Percentiles rank a stretch among this genome's conserved stretches.
These are phyloP conservation scores for Microdon myrmicae DNA, from an alignment of 2,888 invertebrate genomes.

Conservation along the genomic window DNA sequence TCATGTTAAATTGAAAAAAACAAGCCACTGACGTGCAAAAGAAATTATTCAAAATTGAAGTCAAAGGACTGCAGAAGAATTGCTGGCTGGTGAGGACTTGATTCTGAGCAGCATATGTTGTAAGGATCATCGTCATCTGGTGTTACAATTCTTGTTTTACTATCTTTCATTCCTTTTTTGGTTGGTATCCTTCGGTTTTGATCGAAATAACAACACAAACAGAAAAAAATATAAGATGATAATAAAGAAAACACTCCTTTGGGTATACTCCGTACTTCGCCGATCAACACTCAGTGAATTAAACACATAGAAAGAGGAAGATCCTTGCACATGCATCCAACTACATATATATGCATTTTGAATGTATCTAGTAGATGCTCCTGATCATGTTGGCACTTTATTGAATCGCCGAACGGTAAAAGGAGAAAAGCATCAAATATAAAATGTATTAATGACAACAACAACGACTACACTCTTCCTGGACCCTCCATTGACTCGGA, in stretches of 20 bases:
- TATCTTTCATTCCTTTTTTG: constrained; percentile 15
- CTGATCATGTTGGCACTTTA: constrained; percentile 25
- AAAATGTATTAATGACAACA: no score
- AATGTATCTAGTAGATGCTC: constrained; percentile 20
- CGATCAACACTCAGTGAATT: constrained; percentile 12
- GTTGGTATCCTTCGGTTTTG: constrained; percentile 40
- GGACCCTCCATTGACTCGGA: constrained; percentile 27
- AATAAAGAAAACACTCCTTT: constrained; percentile 23
- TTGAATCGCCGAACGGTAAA: constrained; percentile 39
- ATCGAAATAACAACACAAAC: constrained; percentile 27
- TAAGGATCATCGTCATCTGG: constrained; percentile 47
- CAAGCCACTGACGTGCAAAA: not conserved
- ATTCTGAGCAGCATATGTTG: constrained; percentile 47
- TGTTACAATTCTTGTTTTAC: constrained; percentile 43
- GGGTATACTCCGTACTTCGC: constrained; percentile 18
- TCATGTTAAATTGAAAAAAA: constrained; percentile 6
- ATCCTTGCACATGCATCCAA: constrained; percentile 17
- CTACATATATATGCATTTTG: constrained; percentile 12
- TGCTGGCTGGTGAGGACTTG: constrained; percentile 26
- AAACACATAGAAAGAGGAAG: constrained; percentile 8
- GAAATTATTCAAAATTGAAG: constrained; percentile 21
- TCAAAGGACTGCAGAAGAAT: constrained; percentile 31
- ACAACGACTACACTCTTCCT: no score
- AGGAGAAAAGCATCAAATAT: not conserved
- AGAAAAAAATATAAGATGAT: no score